These are phyloP conservation scores for Oscheius sp. DNA, from an alignment of 1,140 invertebrate genomes.

Conservation along the genomic window DNA sequence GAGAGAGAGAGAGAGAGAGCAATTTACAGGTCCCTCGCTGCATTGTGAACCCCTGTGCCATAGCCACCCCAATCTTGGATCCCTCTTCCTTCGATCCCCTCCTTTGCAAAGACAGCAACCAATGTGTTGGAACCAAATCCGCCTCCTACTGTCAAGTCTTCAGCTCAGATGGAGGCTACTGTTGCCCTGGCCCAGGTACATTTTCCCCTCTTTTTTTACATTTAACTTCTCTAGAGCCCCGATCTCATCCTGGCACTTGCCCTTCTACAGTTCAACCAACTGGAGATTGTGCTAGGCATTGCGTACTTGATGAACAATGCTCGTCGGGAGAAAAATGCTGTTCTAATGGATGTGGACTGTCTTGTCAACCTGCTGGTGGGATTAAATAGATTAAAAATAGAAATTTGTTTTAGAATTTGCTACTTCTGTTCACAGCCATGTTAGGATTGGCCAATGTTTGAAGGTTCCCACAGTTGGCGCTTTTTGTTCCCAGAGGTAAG, in stretches of 20 bases:
- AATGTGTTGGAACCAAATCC: constrained; percentile 7
- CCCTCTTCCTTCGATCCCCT: constrained; percentile 34
- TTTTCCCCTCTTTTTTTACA: constrained; percentile 18
- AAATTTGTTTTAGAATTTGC: background rate
- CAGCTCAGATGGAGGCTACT: constrained; percentile 33
- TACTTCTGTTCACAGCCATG: constrained; percentile 17
- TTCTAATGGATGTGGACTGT: constrained; percentile 38
- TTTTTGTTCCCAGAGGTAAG: constrained; percentile 29
- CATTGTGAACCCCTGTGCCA: constrained; percentile 45
- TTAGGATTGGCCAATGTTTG: constrained; percentile 30
- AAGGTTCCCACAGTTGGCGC: constrained; percentile 34
- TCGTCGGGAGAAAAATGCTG: constrained; percentile 33
- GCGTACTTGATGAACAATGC: constrained; percentile 4
- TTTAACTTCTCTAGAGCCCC: constrained; percentile 25
- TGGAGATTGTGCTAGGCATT: background rate
- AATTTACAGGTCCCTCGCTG: constrained; percentile 43
- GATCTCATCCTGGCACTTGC: constrained; percentile 38
- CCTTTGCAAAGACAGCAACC: constrained; percentile 14
- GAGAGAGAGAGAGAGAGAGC: no score
- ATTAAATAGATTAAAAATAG: background rate
- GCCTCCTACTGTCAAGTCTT: constrained; percentile 22
- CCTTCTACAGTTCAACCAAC: constrained; percentile 22
- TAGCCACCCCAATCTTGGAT: constrained; percentile 33
- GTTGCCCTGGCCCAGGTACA: constrained; percentile 40
- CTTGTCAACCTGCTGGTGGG: constrained; percentile 22